Percentiles rank a stretch among this genome's conserved stretches.
These are phyloP conservation scores for Sula dactylatra DNA, from an alignment of 2,113 vertebrate species.

Conservation along the genomic window DNA sequence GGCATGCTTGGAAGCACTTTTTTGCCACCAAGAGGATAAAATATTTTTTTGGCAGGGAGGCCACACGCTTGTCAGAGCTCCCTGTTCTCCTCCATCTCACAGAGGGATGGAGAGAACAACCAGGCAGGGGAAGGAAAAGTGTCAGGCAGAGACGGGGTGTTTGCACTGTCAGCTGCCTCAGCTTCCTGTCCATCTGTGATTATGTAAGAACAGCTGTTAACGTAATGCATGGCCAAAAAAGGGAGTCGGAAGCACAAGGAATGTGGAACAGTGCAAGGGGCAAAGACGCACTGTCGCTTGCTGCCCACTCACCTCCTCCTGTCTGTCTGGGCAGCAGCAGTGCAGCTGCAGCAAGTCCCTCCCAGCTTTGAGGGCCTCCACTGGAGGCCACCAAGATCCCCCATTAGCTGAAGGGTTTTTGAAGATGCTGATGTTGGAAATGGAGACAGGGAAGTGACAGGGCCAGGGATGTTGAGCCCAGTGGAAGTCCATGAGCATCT, in stretches of 20 bases:
- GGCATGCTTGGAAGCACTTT: neutral
- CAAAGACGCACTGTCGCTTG: rapidly evolving
- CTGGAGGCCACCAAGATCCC: neutral
- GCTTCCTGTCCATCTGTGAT: neutral
- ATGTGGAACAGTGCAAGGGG: neutral
- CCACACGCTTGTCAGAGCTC: rapidly evolving
- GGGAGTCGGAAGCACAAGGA: neutral
- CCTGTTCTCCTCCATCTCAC: neutral
- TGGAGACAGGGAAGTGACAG: neutral
- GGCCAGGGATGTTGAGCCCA: neutral
- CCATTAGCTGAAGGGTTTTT: neutral
- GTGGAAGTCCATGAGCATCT: neutral
- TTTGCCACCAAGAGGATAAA: neutral
- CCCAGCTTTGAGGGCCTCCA: neutral
- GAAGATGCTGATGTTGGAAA: neutral
- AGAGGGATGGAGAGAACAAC: neutral
- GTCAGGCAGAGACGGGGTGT: neutral
- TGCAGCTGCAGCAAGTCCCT: neutral
- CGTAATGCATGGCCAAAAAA: neutral
- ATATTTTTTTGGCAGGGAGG: neutral
- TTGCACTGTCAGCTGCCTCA: neutral
- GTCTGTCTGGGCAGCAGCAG: neutral
- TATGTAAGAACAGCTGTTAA: conserved; percentile 14
- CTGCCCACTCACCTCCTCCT: neutral
- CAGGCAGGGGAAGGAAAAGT: neutral